Conservation (phyloP, 2,797 vertebrate species). For the Onychomys leucogaster region DNA sequence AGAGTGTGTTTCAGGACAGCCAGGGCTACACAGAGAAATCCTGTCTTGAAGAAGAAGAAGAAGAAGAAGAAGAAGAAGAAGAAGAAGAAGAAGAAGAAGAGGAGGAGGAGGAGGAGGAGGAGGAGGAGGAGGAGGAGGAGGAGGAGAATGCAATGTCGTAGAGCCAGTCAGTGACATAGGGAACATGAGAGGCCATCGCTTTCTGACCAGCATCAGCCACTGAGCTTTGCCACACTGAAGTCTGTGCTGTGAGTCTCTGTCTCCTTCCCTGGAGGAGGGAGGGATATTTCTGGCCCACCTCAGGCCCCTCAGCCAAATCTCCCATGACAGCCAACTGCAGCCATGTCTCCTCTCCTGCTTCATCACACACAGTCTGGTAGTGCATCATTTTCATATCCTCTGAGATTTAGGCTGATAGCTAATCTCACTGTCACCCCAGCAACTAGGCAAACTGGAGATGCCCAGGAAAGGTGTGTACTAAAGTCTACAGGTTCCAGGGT, state of each 20-base stretch:
- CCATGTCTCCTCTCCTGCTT: not conserved
- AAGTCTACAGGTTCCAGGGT: not conserved
- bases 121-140: rapidly evolving
- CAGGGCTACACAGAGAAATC: not conserved
- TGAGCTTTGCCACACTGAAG: not conserved
- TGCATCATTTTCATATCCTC: not conserved
- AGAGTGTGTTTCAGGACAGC: not conserved
- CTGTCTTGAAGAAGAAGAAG: not conserved
- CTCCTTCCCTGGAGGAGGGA: not conserved
- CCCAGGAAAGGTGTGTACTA: not conserved
- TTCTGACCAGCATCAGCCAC: not conserved
- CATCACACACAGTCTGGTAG: not conserved
- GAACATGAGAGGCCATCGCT: not conserved
- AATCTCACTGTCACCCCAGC: not conserved
- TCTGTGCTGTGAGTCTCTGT: not conserved
- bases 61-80: no score
- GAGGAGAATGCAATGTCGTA: not conserved
- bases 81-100: no score
- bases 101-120: not conserved
- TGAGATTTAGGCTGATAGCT: not conserved
- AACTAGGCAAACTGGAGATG: not conserved
- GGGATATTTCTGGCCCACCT: not conserved
- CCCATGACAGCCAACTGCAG: not conserved
- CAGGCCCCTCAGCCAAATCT: not conserved
- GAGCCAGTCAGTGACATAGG: not conserved